Conservation (phyloP, 2,113 vertebrate species). For the Trachemys scripta region DNA sequence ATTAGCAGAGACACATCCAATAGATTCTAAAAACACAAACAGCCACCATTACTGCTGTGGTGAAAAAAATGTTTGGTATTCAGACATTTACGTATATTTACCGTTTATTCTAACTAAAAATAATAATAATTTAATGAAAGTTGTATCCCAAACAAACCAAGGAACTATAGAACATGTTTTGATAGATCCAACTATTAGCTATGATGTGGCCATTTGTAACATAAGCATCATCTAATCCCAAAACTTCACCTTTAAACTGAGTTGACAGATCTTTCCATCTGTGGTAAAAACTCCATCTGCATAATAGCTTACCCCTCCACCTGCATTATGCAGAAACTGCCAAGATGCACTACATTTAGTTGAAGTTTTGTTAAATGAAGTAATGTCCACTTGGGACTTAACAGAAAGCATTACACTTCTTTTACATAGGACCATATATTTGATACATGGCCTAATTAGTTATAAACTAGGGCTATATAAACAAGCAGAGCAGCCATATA, state of each 20-base stretch:
- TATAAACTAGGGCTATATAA: slow-evolving; percentile 1
- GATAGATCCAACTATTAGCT: background rate
- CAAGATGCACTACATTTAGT: background rate
- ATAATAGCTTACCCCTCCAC: background rate
- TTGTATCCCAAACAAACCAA: background rate
- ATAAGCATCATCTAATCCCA: background rate
- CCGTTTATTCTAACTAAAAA: background rate
- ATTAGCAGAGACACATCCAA: background rate
- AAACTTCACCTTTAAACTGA: slow-evolving; percentile 13
- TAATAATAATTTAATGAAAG: background rate
- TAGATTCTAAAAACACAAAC: background rate
- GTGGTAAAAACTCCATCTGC: slow-evolving; percentile 3
- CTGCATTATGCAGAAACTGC: background rate
- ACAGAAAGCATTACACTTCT: slow-evolving; percentile 4
- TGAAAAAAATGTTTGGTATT: background rate
- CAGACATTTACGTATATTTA: background rate
- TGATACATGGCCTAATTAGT: background rate
- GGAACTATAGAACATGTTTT: background rate
- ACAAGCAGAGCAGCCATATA: background rate
- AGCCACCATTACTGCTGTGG: background rate
- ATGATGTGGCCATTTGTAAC: background rate
- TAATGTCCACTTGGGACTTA: background rate
- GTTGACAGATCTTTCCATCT: slow-evolving; percentile 1
- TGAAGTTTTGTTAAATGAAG: slow-evolving; percentile 26
- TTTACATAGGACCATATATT: background rate